Evolutionary conservation across 2,888 invertebrate species (phyloP).

Genomic region (Cataglyphis rosenhaueri): DNA sequence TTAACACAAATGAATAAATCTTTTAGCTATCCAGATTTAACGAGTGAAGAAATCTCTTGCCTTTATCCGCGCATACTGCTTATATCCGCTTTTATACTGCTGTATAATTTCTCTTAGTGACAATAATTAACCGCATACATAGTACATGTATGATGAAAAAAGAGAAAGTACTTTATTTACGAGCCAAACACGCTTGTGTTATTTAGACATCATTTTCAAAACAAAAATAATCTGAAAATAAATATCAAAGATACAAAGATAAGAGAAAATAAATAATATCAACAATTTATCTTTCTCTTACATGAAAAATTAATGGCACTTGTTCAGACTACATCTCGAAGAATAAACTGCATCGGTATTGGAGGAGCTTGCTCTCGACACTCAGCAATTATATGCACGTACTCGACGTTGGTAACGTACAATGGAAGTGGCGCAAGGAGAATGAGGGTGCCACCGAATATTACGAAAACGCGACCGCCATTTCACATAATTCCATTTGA

Average conservation of each 20-base stretch:
- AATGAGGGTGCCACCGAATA: constrained; percentile 61
- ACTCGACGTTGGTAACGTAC: constrained; percentile 61
- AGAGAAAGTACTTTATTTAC: neutral
- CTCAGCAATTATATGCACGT: constrained; percentile 63
- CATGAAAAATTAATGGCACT: neutral
- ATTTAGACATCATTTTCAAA: neutral
- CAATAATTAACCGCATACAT: neutral
- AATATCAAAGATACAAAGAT: neutral
- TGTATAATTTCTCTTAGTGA: neutral
- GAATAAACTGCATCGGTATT: constrained; percentile 15
- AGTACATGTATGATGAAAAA: neutral
- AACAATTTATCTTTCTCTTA: neutral
- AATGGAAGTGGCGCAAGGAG: constrained; percentile 53
- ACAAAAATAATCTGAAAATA: neutral
- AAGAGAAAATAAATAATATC: neutral
- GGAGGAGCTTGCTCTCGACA: constrained; percentile 24
- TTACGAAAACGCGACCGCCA: constrained; percentile 73
- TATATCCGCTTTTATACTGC: no score
- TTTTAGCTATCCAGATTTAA: neutral
- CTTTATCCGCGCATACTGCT: neutral
- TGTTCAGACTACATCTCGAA: neutral
- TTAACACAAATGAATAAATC: neutral
- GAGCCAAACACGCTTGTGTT: neutral
- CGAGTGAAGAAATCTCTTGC: neutral
- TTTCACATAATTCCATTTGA: constrained; percentile 73